Conservation (phyloP, 2,888 invertebrate genomes). For the Zaprionus bogoriensis region DNA sequence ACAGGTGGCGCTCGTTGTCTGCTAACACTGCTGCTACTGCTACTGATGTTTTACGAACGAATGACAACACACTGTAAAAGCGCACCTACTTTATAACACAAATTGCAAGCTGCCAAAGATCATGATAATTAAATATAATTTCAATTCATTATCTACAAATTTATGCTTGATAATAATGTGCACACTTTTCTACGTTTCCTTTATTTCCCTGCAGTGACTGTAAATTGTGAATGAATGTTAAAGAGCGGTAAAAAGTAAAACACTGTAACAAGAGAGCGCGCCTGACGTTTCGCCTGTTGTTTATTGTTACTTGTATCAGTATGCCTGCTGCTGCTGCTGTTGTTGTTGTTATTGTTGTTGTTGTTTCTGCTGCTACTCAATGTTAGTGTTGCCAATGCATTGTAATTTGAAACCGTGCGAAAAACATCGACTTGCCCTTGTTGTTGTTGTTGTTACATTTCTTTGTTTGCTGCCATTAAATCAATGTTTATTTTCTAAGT, state of each 20-base stretch:
- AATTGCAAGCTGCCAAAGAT: too few relatives aligned
- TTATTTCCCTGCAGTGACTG: conserved; percentile 31
- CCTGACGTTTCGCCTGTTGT: conserved; percentile 51
- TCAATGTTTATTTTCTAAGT: not conserved
- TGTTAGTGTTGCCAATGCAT: conserved; percentile 67
- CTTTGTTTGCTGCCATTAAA: conserved; percentile 20
- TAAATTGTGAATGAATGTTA: conserved; percentile 54
- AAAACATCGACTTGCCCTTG: conserved; percentile 38
- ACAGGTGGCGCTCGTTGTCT: conserved; percentile 42
- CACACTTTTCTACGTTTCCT: too few relatives aligned
- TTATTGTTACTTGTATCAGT: conserved; percentile 44
- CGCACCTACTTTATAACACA: too few relatives aligned
- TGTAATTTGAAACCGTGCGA: conserved; percentile 71
- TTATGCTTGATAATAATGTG: too few relatives aligned
- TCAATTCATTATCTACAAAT: too few relatives aligned
- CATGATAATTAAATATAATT: too few relatives aligned
- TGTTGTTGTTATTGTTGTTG: conserved; percentile 34
- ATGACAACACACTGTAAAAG: not conserved
- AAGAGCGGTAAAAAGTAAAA: conserved; percentile 34
- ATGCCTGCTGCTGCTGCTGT: not conserved
- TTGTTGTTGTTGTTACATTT: conserved; percentile 22
- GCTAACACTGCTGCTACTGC: too few relatives aligned
- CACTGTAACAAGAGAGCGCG: conserved; percentile 13
- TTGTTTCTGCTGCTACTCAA: conserved; percentile 50
- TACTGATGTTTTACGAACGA: too few relatives aligned